Conservation (phyloP, 30 jellyfish, hydroid and myxozoan species). For the Turritopsis dohrnii region DNA sequence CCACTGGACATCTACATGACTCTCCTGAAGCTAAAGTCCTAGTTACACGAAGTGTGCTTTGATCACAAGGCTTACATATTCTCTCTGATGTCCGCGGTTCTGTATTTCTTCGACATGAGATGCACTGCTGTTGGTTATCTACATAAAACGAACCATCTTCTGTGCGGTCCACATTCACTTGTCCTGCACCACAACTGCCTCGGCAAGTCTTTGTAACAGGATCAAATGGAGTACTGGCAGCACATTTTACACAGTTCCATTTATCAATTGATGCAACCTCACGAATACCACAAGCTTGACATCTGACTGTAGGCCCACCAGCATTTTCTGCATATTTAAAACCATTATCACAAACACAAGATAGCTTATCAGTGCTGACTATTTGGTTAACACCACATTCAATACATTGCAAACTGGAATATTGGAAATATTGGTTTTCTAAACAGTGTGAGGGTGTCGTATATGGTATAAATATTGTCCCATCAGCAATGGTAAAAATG, state of each 20-base stretch:
- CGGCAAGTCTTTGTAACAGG: constrained; percentile 41
- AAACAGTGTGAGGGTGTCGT: constrained; percentile 62
- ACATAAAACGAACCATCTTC: constrained; percentile 34
- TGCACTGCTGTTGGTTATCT: constrained; percentile 50
- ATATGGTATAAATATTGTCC: constrained; percentile 17
- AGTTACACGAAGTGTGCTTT: constrained; percentile 47
- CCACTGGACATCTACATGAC: constrained; percentile 79
- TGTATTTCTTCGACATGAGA: constrained; percentile 44
- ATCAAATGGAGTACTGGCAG: constrained; percentile 30
- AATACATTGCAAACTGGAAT: constrained; percentile 67
- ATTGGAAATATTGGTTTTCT: constrained; percentile 55
- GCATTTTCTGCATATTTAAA: constrained; percentile 43
- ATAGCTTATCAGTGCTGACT: constrained; percentile 53
- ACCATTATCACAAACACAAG: constrained; percentile 71
- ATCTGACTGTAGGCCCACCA: constrained; percentile 56
- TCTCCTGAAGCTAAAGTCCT: constrained; percentile 29
- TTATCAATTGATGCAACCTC: constrained; percentile 50
- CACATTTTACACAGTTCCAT: constrained; percentile 71
- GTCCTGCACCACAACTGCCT: constrained; percentile 27
- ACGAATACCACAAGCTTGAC: constrained; percentile 45
- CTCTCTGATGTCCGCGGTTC: constrained; percentile 15
- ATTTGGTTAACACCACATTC: constrained; percentile 58
- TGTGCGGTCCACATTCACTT: constrained; percentile 42
- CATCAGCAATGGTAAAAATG: background rate
- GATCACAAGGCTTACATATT: constrained; percentile 62